Percentiles rank a stretch among this genome's conserved stretches.
phyloP scores from a whole-genome alignment of 2,797 vertebrate species.

The Enteromius viviparus region DNA sequence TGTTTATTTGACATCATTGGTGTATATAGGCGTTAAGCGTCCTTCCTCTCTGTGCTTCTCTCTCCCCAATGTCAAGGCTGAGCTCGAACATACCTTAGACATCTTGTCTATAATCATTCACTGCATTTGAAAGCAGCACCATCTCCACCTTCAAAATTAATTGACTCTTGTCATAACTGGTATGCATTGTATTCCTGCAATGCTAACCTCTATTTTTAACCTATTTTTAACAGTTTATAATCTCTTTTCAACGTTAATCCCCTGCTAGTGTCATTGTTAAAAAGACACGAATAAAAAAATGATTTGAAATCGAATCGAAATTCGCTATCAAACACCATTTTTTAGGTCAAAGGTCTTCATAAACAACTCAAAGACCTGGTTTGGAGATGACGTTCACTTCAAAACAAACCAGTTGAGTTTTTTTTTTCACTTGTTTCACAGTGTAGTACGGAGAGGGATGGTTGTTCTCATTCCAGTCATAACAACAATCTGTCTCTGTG shows the following conservation, averaged over 20 bases:
- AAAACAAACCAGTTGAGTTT: not conserved
- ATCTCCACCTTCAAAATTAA: not conserved
- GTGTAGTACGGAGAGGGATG: not conserved
- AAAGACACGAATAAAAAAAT: not conserved
- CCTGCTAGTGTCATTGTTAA: not conserved
- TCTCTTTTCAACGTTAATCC: not conserved
- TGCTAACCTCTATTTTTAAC: not conserved
- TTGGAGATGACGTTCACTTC: not conserved
- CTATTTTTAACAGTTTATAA: not conserved
- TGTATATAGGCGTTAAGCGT: not conserved
- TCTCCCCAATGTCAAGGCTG: slow-evolving; percentile 27
- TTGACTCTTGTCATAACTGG: slow-evolving; percentile 25
- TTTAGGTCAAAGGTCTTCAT: not conserved
- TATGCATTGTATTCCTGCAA: slow-evolving; percentile 21
- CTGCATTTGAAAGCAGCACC: slow-evolving; percentile 22
- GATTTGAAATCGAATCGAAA: not conserved
- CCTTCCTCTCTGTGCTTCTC: not conserved
- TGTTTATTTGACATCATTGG: slow-evolving; percentile 8
- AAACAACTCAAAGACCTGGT: not conserved
- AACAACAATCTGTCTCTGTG: not conserved
- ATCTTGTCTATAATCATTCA: slow-evolving; percentile 42
- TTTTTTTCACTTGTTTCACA: not conserved
- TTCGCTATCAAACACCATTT: no score
- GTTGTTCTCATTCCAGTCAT: not conserved
- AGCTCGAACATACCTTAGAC: slow-evolving; percentile 41